phyloP scores from a whole-genome alignment of 2,113 vertebrate species.

The Aldabrachelys gigantea region DNA sequence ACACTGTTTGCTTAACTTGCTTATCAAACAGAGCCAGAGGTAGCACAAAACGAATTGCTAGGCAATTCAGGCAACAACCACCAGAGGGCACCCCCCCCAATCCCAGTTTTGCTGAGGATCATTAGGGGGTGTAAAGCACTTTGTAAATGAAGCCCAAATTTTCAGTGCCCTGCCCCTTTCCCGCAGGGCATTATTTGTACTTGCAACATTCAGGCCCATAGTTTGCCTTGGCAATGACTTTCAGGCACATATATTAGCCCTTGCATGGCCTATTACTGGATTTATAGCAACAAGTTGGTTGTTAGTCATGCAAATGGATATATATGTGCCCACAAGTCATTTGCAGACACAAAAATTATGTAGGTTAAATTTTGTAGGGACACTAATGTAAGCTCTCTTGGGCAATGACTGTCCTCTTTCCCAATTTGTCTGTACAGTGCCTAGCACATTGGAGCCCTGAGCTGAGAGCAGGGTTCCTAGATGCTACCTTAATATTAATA shows the following conservation, averaged over 20 bases:
- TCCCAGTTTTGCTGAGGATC: background rate
- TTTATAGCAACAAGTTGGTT: background rate
- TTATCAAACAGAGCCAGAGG: too few species aligned
- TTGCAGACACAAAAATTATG: background rate
- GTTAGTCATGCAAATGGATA: accelerated
- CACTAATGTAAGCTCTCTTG: conserved; percentile 13
- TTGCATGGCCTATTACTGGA: background rate
- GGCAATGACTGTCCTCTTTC: conserved; percentile 19
- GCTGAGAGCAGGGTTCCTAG: background rate
- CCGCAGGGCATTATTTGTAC: background rate
- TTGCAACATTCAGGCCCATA: background rate
- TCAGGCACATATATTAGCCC: background rate
- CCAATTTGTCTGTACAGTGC: conserved; percentile 5
- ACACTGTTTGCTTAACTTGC: too few species aligned
- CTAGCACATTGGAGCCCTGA: conserved; percentile 39
- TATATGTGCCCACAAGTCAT: background rate
- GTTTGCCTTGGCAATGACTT: background rate
- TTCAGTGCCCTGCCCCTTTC: accelerated
- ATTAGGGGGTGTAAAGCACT: background rate
- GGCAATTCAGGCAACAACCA: too few species aligned
- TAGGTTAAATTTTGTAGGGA: background rate
- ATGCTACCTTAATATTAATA: conserved; percentile 52
- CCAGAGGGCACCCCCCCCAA: too few species aligned
- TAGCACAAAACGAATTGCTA: too few species aligned
- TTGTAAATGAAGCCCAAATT: background rate